Base-by-base conservation (phyloP, 2,797 vertebrate species). In the Chloroceryle inda region DNA sequence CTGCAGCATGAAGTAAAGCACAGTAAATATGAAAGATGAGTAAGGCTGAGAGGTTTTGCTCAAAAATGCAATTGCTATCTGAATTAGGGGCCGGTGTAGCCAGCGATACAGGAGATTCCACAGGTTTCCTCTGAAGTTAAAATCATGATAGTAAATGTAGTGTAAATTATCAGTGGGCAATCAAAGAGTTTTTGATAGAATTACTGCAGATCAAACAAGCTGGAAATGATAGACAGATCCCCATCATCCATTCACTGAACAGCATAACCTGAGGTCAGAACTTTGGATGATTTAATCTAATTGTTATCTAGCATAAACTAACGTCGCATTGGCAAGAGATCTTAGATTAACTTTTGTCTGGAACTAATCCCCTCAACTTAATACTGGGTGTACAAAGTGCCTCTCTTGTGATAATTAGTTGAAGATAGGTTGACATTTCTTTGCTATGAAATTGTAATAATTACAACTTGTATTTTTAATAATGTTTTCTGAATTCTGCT, bases 331-430 rank as follows among this genome's bases (percentile, higher is more conserved):
- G 92, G 85, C 87, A 89, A 78, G 79, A 94, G 69, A 86, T 88
- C 82, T 95, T 92, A 79, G 67, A 71, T 92, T 76, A 83, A 59
- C 74, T 85, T 94, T 79, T 92, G 71, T 95, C 88, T 94, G 75
- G 47, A 89, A 45, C 52, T 94, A 94, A 88, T 94, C 83, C 83
- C 58, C 58, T 92, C 92, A 84, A 40, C 13, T 94, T 78, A 62
- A 73, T 91, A 49, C 44, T 81, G 53, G 26, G 18, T 73, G 37
- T 80, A 78, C 27, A 66, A 15, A 92, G 62, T 77, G 64, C 69
- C 80, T 93, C 47, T 78, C 74, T 87, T 95, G 73, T 92, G 80
- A 92, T 84, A 92, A 85, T 88, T 85, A 92, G 38, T 88, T 81
- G 82, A 91, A 90, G 69, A 75, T 56, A 47, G 13, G 58, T 90